These are phyloP conservation scores for Serripes groenlandicus DNA, from an alignment of 2,888 invertebrate genomes.

Conservation along the genomic window DNA sequence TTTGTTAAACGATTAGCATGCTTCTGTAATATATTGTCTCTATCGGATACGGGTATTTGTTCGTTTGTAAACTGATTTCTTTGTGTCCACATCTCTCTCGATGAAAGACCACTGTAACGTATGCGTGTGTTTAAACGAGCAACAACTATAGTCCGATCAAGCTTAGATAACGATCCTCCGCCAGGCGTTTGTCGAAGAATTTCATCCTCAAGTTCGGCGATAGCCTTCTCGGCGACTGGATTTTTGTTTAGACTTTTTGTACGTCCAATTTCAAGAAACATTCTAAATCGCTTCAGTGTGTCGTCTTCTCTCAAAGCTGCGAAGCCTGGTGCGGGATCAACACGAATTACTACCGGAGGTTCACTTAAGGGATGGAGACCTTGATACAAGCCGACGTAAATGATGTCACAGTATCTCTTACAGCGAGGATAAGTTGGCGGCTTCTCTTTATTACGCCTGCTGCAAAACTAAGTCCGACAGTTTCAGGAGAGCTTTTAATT, in stretches of 20 bases:
- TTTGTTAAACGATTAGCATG: conserved; percentile 4
- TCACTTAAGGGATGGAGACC: no score
- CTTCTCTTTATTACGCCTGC: no score
- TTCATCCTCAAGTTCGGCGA: conserved; percentile 70
- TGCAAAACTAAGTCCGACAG: no score
- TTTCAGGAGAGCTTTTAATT: no score
- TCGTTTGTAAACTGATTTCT: conserved; percentile 66
- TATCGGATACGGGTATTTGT: conserved; percentile 20
- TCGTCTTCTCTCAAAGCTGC: conserved; percentile 17
- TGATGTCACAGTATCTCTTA: no score
- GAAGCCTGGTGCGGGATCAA: conserved; percentile 69
- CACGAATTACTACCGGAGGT: conserved; percentile 29
- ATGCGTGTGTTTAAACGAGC: conserved; percentile 50
- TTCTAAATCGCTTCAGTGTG: neutral
- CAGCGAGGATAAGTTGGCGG: no score
- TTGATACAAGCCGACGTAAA: no score
- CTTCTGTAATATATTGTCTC: conserved; percentile 10
- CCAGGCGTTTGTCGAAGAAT: conserved; percentile 52
- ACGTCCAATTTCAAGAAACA: conserved; percentile 14
- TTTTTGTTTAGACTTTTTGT: conserved; percentile 46
- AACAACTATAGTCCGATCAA: conserved; percentile 4
- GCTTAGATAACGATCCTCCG: neutral
- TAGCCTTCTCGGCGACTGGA: conserved; percentile 71
- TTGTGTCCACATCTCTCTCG: conserved; percentile 67
- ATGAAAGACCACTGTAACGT: conserved; percentile 58